Evolutionary conservation across 2,888 invertebrate species (phyloP).

Genomic region (Pyrgus malvae): DNA sequence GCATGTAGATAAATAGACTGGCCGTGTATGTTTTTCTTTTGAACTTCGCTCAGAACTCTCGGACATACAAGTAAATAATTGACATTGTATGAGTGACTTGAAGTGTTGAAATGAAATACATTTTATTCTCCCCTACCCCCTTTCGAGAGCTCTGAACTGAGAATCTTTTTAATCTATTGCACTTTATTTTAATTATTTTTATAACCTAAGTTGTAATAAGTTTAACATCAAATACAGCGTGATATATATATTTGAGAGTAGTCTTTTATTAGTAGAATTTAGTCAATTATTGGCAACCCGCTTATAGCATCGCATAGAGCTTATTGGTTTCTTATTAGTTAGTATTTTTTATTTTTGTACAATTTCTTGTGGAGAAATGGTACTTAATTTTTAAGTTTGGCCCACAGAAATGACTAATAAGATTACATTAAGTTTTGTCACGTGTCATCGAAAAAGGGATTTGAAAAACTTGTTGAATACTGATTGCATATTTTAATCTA

Average conservation of each 20-base stretch:
- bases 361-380: conserved; percentile 39
- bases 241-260: conserved; percentile 62
- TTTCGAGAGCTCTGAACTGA: conserved; percentile 38
- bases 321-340: conserved; percentile 35
- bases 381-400: conserved; percentile 44
- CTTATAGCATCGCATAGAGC: conserved; percentile 72
- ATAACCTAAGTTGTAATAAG: conserved; percentile 68
- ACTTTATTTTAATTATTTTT: conserved; percentile 55
- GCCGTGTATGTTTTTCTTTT: conserved; percentile 1
- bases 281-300: conserved; percentile 48
- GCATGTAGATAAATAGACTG: conserved; percentile 11
- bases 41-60: conserved; percentile 8
- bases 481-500: background rate
- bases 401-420: conserved; percentile 11
- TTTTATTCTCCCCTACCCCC: too few species aligned
- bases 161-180: conserved; percentile 54
- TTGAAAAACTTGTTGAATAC: background rate
- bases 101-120: background rate
- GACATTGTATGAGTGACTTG: background rate
- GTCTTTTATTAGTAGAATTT: conserved; percentile 60
- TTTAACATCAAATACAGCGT: conserved; percentile 74
- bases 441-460: background rate
- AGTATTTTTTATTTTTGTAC: conserved; percentile 41
- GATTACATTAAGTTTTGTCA: conserved; percentile 5
- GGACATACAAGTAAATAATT: background rate